Conservation (phyloP, 2,113 vertebrate species). For the Malurus melanocephalus region DNA sequence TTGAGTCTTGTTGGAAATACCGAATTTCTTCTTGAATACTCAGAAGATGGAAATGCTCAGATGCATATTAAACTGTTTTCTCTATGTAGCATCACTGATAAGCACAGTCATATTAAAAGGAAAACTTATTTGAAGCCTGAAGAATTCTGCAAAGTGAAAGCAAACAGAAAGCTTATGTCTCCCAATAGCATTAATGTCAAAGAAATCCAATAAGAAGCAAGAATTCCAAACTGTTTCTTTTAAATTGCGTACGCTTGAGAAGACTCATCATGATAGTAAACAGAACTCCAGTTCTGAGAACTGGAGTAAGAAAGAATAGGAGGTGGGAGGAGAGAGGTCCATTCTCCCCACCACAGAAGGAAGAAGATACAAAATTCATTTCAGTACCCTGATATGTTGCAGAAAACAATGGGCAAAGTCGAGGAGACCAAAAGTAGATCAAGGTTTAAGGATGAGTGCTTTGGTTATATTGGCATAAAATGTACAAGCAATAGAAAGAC, state of each 20-base stretch:
- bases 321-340: not conserved
- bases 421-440: not conserved
- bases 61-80: not conserved
- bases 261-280: not conserved
- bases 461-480: not conserved
- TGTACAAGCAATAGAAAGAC: not conserved
- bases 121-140: not conserved
- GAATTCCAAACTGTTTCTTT: not conserved
- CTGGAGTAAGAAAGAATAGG: not conserved
- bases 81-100: not conserved
- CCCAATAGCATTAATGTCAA: not conserved
- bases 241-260: not conserved
- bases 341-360: not conserved
- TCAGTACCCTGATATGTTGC: fast-evolving
- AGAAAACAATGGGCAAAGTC: not conserved
- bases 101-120: not conserved
- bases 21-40: not conserved
- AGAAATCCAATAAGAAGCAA: not conserved
- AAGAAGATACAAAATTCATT: not conserved
- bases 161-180: not conserved
- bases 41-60: not conserved
- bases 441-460: not conserved
- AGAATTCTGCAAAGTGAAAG: not conserved
- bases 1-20: not conserved
- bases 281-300: not conserved